Evolutionary conservation across 1,140 invertebrate genomes (phyloP).

Genomic region (Drosophila ambigua): DNA sequence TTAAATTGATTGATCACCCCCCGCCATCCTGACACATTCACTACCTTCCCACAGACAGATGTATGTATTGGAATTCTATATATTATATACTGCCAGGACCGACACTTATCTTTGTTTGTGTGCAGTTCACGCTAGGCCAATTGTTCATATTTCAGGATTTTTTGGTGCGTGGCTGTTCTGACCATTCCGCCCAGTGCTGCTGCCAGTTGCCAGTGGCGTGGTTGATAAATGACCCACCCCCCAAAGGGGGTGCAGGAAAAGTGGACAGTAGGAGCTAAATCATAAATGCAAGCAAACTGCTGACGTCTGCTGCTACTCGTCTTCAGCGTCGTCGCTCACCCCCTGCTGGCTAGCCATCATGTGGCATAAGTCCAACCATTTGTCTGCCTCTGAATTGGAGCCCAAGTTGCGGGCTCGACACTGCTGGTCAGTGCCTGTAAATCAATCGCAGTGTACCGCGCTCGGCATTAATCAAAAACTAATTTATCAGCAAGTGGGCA

Average conservation of each 20-base stretch:
- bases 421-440: slow-evolving; percentile 37
- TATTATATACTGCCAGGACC: background rate
- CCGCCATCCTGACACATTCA: background rate
- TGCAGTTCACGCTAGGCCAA: slow-evolving; percentile 37
- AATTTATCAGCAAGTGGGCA: slow-evolving; percentile 60
- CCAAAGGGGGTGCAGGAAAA: background rate
- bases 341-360: slow-evolving; percentile 22
- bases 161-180: slow-evolving; percentile 24
- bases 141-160: slow-evolving; percentile 41
- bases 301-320: slow-evolving; percentile 55
- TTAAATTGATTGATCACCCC: too few relatives aligned
- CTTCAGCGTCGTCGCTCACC: slow-evolving; percentile 15
- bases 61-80: background rate
- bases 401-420: slow-evolving; percentile 3
- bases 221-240: slow-evolving; percentile 49
- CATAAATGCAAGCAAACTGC: slow-evolving; percentile 36
- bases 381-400: slow-evolving; percentile 39
- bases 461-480: slow-evolving; percentile 76
- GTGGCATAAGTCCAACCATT: slow-evolving; percentile 45
- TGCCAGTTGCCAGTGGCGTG: slow-evolving; percentile 19
- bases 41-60: background rate
- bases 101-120: slow-evolving; percentile 45
- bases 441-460: slow-evolving; percentile 57
- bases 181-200: slow-evolving; percentile 18
- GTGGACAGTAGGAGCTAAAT: slow-evolving; percentile 39